phyloP scores from a whole-genome alignment of 1,140 invertebrate genomes.

The Drosophila subpulchrella region DNA sequence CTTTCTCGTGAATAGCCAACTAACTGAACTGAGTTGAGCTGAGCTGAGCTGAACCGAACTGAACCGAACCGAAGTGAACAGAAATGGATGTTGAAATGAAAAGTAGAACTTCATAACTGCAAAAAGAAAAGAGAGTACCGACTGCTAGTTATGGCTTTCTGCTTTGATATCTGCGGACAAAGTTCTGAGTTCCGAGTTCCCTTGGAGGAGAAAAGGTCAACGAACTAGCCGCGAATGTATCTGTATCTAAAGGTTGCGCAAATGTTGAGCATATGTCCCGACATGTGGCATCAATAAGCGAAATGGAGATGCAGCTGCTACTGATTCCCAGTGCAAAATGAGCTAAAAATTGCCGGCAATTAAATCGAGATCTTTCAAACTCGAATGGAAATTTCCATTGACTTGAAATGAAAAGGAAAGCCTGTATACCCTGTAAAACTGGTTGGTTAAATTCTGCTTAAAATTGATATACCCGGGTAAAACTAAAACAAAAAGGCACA shows the following conservation, averaged over 20 bases:
- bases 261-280: slow-evolving; percentile 51
- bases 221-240: slow-evolving; percentile 27
- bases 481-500: slow-evolving; percentile 45
- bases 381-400: slow-evolving; percentile 46
- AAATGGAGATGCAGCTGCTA: slow-evolving; percentile 49
- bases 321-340: slow-evolving; percentile 48
- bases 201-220: slow-evolving; percentile 16
- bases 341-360: slow-evolving; percentile 53
- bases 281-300: slow-evolving; percentile 54
- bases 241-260: slow-evolving; percentile 44
- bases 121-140: slow-evolving; percentile 21
- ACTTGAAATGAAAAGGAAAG: slow-evolving; percentile 26
- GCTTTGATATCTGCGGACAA: slow-evolving; percentile 36
- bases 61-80: slow-evolving; percentile 35
- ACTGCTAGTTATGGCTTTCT: slow-evolving; percentile 40
- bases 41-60: slow-evolving; percentile 17
- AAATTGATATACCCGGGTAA: slow-evolving; percentile 32
- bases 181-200: slow-evolving; percentile 4
- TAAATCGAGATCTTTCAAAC: slow-evolving; percentile 43
- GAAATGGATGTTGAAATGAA: slow-evolving; percentile 60
- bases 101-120: slow-evolving; percentile 56
- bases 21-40: slow-evolving; percentile 23
- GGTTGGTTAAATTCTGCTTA: slow-evolving; percentile 23
- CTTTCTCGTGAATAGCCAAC: slow-evolving; percentile 68
- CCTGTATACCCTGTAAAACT: slow-evolving; percentile 10